Evolutionary conservation across 2,113 vertebrate species (phyloP).

Genomic region (Triplophysa rosa): DNA sequence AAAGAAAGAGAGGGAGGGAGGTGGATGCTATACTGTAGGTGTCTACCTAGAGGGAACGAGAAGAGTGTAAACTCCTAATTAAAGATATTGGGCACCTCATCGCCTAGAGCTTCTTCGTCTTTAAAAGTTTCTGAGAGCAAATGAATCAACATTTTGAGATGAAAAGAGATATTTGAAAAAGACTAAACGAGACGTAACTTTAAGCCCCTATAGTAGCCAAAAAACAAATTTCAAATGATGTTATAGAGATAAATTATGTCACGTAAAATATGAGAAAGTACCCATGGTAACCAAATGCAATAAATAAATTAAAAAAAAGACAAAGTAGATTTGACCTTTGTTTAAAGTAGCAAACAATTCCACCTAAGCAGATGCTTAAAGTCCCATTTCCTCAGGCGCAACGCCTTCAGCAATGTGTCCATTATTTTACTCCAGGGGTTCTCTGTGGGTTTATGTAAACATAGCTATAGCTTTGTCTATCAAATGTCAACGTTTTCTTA

Average conservation of each 20-base stretch:
- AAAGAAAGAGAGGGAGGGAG: conserved; percentile 73
- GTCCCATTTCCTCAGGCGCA: conserved; percentile 70
- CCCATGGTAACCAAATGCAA: too few relatives aligned
- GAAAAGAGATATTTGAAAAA: not conserved
- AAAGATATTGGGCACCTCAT: conserved; percentile 88
- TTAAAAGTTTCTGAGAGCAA: conserved; percentile 27
- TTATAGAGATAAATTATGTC: too few relatives aligned
- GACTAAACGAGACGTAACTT: not conserved
- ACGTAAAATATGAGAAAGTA: too few relatives aligned
- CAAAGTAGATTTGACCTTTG: too few relatives aligned
- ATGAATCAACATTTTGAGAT: conserved; percentile 26
- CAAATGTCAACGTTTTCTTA: not conserved
- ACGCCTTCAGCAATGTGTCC: conserved; percentile 72
- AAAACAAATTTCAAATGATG: not conserved
- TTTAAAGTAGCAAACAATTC: not conserved
- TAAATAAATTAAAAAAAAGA: too few relatives aligned
- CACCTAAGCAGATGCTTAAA: conserved; percentile 43
- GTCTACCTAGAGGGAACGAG: conserved; percentile 72
- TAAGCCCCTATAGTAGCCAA: not conserved
- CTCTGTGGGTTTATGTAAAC: not conserved
- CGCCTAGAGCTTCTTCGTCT: conserved; percentile 3
- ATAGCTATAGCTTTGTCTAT: not conserved
- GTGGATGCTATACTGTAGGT: conserved; percentile 76
- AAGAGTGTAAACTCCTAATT: conserved; percentile 99
- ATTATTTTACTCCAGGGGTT: conserved; percentile 9